phyloP scores from a whole-genome alignment of 2,888 invertebrate species.

The Candidula unifasciata region DNA sequence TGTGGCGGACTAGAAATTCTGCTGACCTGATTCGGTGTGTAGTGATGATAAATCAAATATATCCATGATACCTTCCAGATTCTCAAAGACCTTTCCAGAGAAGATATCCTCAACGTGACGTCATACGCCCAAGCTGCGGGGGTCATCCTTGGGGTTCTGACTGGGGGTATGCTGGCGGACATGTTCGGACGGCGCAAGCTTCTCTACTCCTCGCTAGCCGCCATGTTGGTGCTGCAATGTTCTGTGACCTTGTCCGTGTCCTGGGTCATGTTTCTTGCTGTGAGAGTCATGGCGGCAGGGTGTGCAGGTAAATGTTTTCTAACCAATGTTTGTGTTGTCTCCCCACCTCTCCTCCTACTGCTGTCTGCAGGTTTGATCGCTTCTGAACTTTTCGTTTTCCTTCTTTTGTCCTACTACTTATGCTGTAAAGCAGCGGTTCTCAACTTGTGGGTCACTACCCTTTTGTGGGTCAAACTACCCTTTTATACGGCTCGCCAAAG shows the following conservation, averaged over 20 bases:
- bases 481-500: too few species aligned
- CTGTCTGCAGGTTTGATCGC: too few species aligned
- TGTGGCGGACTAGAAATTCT: too few species aligned
- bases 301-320: conserved; percentile 57
- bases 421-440: too few species aligned
- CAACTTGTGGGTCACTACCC: too few species aligned
- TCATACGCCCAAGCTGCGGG: conserved; percentile 57
- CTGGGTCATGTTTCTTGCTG: conserved; percentile 59
- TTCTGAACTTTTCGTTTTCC: too few species aligned
- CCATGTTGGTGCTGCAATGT: conserved; percentile 63
- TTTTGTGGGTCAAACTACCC: too few species aligned
- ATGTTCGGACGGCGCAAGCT: conserved; percentile 63
- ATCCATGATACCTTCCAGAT: conserved; percentile 50
- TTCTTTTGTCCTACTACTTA: too few species aligned
- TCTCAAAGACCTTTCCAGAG: conserved; percentile 46
- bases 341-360: not conserved
- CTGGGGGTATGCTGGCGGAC: conserved; percentile 62
- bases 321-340: not conserved
- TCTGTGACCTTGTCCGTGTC: conserved; percentile 57
- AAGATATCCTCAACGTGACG: conserved; percentile 46
- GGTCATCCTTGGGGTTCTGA: conserved; percentile 56
- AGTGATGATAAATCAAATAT: too few species aligned
- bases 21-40: not conserved
- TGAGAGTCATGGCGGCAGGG: conserved; percentile 57
- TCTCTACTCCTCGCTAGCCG: conserved; percentile 60